Percentiles rank a stretch among this genome's conserved stretches.
phyloP scores from a whole-genome alignment of 35 echinoderm and acorn worm species.

The Holothuria glaberrima region DNA sequence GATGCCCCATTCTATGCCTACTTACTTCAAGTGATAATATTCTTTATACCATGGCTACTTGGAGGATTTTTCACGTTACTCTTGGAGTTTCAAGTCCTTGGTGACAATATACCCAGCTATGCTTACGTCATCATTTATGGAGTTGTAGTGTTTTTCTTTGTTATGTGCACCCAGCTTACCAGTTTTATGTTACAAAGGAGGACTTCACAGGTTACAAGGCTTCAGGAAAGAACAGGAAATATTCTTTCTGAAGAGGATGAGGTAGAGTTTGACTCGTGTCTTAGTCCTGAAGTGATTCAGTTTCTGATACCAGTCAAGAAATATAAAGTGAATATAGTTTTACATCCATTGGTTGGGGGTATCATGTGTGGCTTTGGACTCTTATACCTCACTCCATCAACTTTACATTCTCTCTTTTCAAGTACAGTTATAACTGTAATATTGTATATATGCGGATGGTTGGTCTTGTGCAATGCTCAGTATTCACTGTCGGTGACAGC shows the following conservation, averaged over 20 bases:
- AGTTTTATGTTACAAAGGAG: slow-evolving; percentile 68
- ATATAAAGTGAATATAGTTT: slow-evolving; percentile 82
- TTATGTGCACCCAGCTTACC: slow-evolving; percentile 57
- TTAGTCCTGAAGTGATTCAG: slow-evolving; percentile 67
- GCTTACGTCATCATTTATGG: slow-evolving; percentile 27
- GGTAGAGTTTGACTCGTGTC: slow-evolving; percentile 91
- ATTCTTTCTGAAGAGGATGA: slow-evolving; percentile 95
- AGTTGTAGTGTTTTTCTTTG: slow-evolving; percentile 4
- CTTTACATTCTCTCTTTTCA: slow-evolving; percentile 71
- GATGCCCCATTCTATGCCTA: slow-evolving; percentile 84
- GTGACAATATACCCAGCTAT: slow-evolving; percentile 48
- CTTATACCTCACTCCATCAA: slow-evolving; percentile 79
- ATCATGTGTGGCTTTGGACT: slow-evolving; percentile 83
- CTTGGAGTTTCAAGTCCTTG: slow-evolving; percentile 70
- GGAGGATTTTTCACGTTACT: slow-evolving; percentile 82
- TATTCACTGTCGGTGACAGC: slow-evolving; percentile 81
- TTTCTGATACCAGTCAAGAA: slow-evolving; percentile 87
- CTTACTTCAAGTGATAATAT: slow-evolving; percentile 82
- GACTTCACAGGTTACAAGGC: slow-evolving; percentile 17
- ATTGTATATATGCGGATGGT: slow-evolving; percentile 80
- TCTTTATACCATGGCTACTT: slow-evolving; percentile 79
- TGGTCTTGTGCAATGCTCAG: slow-evolving; percentile 88
- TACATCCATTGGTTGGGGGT: slow-evolving; percentile 78
- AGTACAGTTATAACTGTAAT: slow-evolving; percentile 81
- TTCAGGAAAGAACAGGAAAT: slow-evolving; percentile 52